Evolutionary conservation across 2,113 vertebrate genomes (phyloP).

Genomic region (Tricholaema leucomelas): DNA sequence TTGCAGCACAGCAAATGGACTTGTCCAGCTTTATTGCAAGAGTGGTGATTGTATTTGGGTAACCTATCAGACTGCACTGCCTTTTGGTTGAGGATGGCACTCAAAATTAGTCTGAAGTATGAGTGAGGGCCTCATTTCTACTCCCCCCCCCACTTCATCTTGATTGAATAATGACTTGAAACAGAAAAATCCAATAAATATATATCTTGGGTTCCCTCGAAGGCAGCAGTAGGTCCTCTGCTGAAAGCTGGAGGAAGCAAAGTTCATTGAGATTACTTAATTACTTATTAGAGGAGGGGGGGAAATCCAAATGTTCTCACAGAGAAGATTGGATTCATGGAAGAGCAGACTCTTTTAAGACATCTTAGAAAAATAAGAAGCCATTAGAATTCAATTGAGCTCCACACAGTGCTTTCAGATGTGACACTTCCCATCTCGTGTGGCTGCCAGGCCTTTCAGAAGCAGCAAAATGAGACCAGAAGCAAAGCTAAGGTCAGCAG

Average conservation of each 20-base stretch:
- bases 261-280: constrained; percentile 62
- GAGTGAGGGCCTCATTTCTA: constrained; percentile 54
- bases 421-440: neutral
- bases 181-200: constrained; percentile 63
- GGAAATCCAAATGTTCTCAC: neutral
- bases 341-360: constrained; percentile 4
- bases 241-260: constrained; percentile 32
- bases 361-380: constrained; percentile 2
- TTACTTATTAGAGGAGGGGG: constrained; percentile 46
- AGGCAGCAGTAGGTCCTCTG: constrained; percentile 40
- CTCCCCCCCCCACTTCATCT: neutral
- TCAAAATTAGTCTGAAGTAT: constrained; percentile 67
- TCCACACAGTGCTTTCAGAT: neutral
- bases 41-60: constrained; percentile 69
- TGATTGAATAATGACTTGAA: constrained; percentile 78
- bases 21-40: constrained; percentile 74
- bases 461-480: neutral
- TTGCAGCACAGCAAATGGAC: constrained; percentile 67
- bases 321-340: constrained; percentile 32
- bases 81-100: constrained; percentile 61
- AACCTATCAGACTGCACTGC: constrained; percentile 61
- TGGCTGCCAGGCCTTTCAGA: neutral
- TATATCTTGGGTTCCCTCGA: constrained; percentile 43
- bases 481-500: neutral
- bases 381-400: constrained; percentile 18